phyloP scores from a whole-genome alignment of 2,797 vertebrate genomes.

The Micromesistius poutassou region DNA sequence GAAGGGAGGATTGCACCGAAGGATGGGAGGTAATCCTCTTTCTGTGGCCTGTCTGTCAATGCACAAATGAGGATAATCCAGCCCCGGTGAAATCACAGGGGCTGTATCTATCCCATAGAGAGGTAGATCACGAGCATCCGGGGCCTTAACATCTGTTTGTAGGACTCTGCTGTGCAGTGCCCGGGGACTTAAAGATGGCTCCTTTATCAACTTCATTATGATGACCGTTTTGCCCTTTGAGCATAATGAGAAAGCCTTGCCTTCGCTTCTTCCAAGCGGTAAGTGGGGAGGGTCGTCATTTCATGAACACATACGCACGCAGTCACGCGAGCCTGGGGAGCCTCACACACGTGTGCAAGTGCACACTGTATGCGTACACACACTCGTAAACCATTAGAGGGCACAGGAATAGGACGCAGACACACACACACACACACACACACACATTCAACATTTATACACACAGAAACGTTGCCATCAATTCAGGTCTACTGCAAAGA shows the following conservation, averaged over 20 bases:
- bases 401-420: not conserved
- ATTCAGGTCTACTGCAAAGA: conserved; percentile 60
- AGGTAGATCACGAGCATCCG: conserved; percentile 38
- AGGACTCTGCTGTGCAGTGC: conserved; percentile 48
- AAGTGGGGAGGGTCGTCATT: conserved; percentile 12
- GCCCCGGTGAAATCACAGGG: conserved; percentile 48
- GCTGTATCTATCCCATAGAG: conserved; percentile 40
- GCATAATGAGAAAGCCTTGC: conserved; percentile 61
- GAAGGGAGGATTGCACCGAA: conserved; percentile 45
- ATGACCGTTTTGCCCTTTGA: conserved; percentile 72
- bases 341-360: not conserved
- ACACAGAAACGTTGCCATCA: conserved; percentile 49
- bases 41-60: conserved; percentile 49
- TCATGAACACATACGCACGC: not conserved
- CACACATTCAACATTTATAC: conserved; percentile 6
- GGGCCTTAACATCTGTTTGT: conserved; percentile 49
- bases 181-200: conserved; percentile 45
- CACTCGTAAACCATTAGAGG: conserved; percentile 9
- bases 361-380: conserved; percentile 4
- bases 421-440: conserved; percentile 21
- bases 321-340: no score
- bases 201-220: conserved; percentile 67
- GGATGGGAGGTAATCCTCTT: conserved; percentile 68
- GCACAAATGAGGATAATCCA: conserved; percentile 57
- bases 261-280: conserved; percentile 27